A percentile compares a stretch with the other conserved stretches of the same genome.
Evolutionary conservation across 2,797 vertebrate species (phyloP).

Genomic region (Cryptoprocta ferox): DNA sequence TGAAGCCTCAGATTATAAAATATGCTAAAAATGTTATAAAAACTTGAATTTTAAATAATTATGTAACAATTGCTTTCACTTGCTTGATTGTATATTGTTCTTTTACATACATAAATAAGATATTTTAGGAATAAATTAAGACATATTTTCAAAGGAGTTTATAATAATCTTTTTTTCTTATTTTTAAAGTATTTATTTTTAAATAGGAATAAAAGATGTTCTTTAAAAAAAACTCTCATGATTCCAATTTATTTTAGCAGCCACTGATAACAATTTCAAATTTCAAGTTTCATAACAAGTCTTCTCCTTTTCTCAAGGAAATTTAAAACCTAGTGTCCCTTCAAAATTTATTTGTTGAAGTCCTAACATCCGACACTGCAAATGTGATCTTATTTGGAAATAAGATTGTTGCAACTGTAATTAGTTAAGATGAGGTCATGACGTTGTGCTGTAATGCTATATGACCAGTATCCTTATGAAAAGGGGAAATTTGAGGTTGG

Average conservation of each 20-base stretch:
- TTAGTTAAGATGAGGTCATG: neutral
- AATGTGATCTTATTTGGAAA: neutral
- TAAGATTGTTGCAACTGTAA: neutral
- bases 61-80: neutral
- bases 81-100: constrained; percentile 26
- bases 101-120: neutral
- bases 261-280: neutral
- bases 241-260: neutral
- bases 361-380: neutral
- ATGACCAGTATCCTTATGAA: neutral
- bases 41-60: constrained; percentile 32
- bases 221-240: neutral
- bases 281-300: neutral
- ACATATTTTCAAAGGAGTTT: neutral
- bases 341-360: neutral
- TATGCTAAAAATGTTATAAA: neutral
- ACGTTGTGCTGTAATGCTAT: neutral
- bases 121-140: neutral
- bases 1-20: neutral
- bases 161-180: neutral
- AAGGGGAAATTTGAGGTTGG: neutral
- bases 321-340: neutral
- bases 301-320: neutral
- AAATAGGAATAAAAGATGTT: neutral
- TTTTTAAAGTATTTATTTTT: neutral